A percentile compares a stretch with the other conserved stretches of the same genome.
These are phyloP conservation scores for Noctua comes DNA, from an alignment of 2,888 invertebrate species.

Conservation along the genomic window DNA sequence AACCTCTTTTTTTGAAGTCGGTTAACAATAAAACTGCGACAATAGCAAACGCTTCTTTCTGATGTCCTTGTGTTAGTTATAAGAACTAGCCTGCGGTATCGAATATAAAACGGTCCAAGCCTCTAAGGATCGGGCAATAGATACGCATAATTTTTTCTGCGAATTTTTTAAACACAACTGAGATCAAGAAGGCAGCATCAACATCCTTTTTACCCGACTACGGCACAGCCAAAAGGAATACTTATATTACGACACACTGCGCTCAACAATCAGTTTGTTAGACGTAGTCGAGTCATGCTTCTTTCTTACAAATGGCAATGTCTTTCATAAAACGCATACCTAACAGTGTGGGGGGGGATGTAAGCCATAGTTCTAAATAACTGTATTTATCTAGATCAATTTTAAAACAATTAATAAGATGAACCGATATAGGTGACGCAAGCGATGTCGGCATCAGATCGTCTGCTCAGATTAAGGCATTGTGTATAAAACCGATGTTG, in stretches of 20 bases:
- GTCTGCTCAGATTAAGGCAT: slow-evolving; percentile 47
- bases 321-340: neutral
- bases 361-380: slow-evolving; percentile 14
- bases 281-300: neutral
- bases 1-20: neutral
- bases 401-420: slow-evolving; percentile 39
- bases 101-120: too few species aligned
- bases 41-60: neutral
- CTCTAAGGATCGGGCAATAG: neutral
- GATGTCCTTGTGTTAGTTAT: neutral
- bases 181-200: neutral
- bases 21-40: neutral
- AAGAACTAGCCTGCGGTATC: neutral
- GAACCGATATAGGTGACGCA: slow-evolving; percentile 53
- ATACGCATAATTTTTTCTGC: neutral
- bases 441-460: slow-evolving; percentile 47
- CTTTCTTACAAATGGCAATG: neutral
- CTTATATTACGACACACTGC: neutral
- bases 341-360: neutral
- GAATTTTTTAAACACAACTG: neutral
- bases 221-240: neutral
- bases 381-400: slow-evolving; percentile 17
- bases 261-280: neutral
- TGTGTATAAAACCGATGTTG: slow-evolving; percentile 45
- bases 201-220: neutral